Conservation (phyloP, 2,113 vertebrate genomes). For the Motacilla alba region DNA sequence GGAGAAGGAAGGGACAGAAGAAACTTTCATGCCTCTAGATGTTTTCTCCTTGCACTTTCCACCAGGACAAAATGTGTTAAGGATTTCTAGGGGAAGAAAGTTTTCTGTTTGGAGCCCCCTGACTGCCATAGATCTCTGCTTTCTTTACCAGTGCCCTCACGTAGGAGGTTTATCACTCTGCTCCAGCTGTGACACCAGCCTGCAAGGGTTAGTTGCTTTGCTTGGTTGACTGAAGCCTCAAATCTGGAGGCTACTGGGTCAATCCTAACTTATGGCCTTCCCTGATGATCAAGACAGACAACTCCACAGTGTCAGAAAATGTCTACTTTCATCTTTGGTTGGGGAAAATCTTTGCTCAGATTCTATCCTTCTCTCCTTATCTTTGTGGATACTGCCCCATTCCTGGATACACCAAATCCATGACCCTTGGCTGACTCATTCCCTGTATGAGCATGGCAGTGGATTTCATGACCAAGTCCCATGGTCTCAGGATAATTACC, state of each 20-base stretch:
- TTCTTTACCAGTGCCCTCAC: background rate
- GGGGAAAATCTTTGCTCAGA: background rate
- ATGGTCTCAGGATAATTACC: constrained; percentile 62
- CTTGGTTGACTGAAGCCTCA: constrained; percentile 37
- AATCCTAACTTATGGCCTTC: constrained; percentile 5
- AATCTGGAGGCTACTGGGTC: constrained; percentile 18
- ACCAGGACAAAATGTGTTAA: background rate
- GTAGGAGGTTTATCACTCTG: background rate
- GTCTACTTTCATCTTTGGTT: background rate
- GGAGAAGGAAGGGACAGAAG: background rate
- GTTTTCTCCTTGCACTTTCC: background rate
- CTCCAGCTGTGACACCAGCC: constrained; percentile 34
- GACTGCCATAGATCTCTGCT: background rate
- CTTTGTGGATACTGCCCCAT: background rate
- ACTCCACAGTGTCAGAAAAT: background rate
- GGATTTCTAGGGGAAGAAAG: background rate
- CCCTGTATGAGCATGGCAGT: background rate
- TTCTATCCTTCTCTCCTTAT: background rate
- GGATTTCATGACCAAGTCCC: constrained; percentile 51
- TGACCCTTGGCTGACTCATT: constrained; percentile 5
- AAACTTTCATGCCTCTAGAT: background rate
- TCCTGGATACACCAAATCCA: background rate
- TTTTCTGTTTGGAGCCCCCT: background rate
- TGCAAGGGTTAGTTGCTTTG: constrained; percentile 41
- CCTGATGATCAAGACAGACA: background rate